Base-by-base conservation (phyloP, 2,888 invertebrate genomes). In the Nesidiocoris tenuis region DNA sequence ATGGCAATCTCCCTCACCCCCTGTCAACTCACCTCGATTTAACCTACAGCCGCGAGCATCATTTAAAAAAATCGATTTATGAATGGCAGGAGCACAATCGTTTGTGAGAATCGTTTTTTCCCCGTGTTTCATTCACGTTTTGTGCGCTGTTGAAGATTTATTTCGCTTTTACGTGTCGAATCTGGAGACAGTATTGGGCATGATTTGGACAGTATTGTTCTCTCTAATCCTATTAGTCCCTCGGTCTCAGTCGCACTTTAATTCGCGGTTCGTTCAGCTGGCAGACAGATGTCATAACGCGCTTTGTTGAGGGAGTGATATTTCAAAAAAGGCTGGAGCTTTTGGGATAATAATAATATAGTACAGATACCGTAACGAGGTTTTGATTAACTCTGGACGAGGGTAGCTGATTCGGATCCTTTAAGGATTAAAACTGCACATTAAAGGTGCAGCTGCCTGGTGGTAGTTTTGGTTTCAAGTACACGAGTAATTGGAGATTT, bases 71-170 rank as follows among this genome's bases (percentile, higher is more conserved):
- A 9, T 24, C 25, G 55, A 67, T 57, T 70, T 70, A 70, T 70
- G 70, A 70, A 70, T 70, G 70, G 70, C 24, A 18, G 21, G 59
- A 24, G 59, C 59, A 57, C 70, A 70, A 70, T 70, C 23, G 70
- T 57, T 70, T n/a, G n/a, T n/a, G n/a, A n/a, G n/a, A n/a, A n/a
- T n/a, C n/a, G 59, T 70, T 70, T 70, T 67, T 67, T 70, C 23
- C 24, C 59, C n/a, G n/a, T n/a, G 9, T 55, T 67, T 23, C 2
- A 57, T 39, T 39, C 39, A 39, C 39, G 39, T 39, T 39, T 39
- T 12, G 39, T 7, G 3, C 39, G 3, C 12, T 17, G 59, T 17
- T 9, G 66, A 55, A 59, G 70, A 70, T 70, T 59, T 59, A 70
- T 59, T 70, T 24, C 70, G 24, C 24, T 70, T 59, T 70, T 70